phyloP scores from a whole-genome alignment of 1,140 invertebrate genomes.

The Apis dorsata region DNA sequence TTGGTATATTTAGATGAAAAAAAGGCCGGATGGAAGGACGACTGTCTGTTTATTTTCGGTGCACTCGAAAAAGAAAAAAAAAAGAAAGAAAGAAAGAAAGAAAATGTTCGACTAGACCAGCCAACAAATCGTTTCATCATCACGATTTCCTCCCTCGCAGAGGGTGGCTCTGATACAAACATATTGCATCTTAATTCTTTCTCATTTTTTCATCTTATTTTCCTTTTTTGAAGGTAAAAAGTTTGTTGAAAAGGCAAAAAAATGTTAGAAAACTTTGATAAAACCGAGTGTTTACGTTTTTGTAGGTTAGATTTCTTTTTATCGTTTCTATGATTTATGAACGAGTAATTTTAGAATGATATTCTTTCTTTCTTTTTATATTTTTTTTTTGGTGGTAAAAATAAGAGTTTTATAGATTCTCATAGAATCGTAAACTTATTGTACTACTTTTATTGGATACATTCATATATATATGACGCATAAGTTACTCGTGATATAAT shows the following conservation, averaged over 20 bases:
- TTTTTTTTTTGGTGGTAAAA: background rate
- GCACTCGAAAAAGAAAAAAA: background rate
- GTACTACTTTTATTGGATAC: too few relatives aligned
- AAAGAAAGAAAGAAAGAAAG: background rate
- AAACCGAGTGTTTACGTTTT: background rate
- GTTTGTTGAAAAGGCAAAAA: background rate
- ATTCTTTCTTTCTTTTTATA: too few relatives aligned
- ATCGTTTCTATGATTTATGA: too few relatives aligned
- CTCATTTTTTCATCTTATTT: background rate
- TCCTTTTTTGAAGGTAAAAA: background rate
- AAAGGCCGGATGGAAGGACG: slow-evolving; percentile 23
- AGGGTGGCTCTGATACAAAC: background rate
- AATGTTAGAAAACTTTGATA: background rate
- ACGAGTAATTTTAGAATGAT: too few relatives aligned
- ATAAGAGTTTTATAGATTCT: too few relatives aligned
- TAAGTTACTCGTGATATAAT: too few relatives aligned
- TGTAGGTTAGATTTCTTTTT: background rate
- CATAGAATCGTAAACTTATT: too few relatives aligned
- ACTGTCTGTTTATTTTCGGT: slow-evolving; percentile 25
- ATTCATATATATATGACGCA: too few relatives aligned
- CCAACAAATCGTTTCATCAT: background rate
- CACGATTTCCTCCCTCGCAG: background rate
- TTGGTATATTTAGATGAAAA: slow-evolving; percentile 9
- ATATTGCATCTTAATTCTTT: background rate
- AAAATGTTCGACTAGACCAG: background rate